A percentile compares a stretch with the other conserved stretches of the same genome.
phyloP scores from a whole-genome alignment of 2,797 vertebrate genomes.

The Amblyraja radiata region DNA sequence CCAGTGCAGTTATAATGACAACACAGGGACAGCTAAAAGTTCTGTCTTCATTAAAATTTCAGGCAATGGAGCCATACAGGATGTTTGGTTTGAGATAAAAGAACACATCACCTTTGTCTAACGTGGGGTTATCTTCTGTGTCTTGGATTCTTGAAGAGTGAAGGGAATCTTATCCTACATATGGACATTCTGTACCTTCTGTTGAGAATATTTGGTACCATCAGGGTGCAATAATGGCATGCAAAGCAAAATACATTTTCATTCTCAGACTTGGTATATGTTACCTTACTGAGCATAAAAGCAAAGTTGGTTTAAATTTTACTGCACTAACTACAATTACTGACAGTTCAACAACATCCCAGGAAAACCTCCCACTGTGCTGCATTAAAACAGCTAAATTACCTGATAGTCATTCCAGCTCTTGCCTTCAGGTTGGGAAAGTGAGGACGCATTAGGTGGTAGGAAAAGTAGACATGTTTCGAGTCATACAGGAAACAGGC shows the following conservation, averaged over 20 bases:
- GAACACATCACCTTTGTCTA: background rate
- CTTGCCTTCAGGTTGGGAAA: background rate
- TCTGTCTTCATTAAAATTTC: background rate
- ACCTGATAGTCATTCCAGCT: background rate
- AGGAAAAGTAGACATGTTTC: background rate
- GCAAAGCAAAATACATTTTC: slow-evolving; percentile 10
- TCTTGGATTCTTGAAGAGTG: background rate
- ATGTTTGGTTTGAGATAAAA: background rate
- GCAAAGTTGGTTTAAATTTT: slow-evolving; percentile 25
- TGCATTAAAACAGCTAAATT: background rate
- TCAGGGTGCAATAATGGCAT: background rate
- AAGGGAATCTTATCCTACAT: background rate
- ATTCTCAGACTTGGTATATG: background rate
- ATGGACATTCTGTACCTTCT: background rate
- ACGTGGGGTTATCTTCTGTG: background rate
- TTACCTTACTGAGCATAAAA: slow-evolving; percentile 12
- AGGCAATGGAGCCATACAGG: background rate
- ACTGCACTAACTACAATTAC: slow-evolving; percentile 20
- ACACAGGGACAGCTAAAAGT: background rate
- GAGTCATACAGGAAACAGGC: too few relatives aligned
- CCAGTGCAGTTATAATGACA: background rate
- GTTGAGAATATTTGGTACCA: background rate
- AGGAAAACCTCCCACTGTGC: background rate
- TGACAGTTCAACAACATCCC: background rate
- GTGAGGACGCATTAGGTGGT: background rate